Percentiles rank a stretch among this genome's conserved stretches.
Evolutionary conservation across 2,888 invertebrate genomes (phyloP).

Genomic region (Halictus quadricinctus): DNA sequence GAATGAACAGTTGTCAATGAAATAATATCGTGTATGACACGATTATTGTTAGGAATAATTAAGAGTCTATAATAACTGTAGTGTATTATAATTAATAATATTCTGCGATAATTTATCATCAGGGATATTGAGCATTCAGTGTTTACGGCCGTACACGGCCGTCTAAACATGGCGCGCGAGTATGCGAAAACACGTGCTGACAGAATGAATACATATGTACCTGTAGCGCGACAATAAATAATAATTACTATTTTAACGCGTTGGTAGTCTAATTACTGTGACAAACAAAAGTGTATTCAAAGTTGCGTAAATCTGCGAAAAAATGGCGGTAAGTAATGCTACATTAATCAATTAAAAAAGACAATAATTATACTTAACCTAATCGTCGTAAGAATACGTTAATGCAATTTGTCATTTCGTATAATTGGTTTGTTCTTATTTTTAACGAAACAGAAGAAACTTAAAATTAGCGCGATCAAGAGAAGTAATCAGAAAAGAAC

Average conservation of each 20-base stretch:
- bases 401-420: not conserved
- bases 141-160: not conserved
- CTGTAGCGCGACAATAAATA: not conserved
- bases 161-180: not conserved
- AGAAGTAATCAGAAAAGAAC: constrained; percentile 81
- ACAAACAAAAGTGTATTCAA: not conserved
- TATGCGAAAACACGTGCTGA: constrained; percentile 23
- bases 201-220: not conserved
- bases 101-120: constrained; percentile 23
- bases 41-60: not conserved
- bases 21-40: not conserved
- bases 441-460: constrained; percentile 83
- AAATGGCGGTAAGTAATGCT: constrained; percentile 47
- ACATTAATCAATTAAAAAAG: constrained; percentile 1
- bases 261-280: not conserved
- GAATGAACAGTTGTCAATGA: not conserved
- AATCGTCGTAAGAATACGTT: constrained; percentile 1
- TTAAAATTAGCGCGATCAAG: constrained; percentile 81
- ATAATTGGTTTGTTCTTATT: not conserved
- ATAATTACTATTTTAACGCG: not conserved
- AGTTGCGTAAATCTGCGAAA: constrained; percentile 3
- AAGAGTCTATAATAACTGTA: not conserved
- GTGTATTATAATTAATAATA: constrained; percentile 21
- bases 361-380: constrained; percentile 31
- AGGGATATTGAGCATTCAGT: not conserved